Percentiles rank a stretch among this genome's conserved stretches.
These are phyloP conservation scores for Mixornis gularis DNA, from an alignment of 2,113 vertebrate species.

Conservation along the genomic window DNA sequence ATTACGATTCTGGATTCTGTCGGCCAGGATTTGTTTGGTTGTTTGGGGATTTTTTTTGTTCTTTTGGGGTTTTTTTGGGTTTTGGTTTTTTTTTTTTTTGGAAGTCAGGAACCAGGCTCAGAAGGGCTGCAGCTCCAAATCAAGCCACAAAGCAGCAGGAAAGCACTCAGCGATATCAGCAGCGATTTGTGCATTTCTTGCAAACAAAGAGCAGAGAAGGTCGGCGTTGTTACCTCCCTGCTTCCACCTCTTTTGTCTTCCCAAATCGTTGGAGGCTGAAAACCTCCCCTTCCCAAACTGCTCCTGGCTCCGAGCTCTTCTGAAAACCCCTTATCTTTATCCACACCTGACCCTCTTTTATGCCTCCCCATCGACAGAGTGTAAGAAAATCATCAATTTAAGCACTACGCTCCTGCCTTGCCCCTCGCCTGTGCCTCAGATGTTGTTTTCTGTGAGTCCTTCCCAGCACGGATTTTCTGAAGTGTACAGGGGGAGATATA, in stretches of 20 bases:
- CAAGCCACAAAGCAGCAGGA: slow-evolving; percentile 46
- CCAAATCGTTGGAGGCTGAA: neutral
- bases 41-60: neutral
- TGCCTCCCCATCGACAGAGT: neutral
- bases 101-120: neutral
- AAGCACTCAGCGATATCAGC: slow-evolving; percentile 46
- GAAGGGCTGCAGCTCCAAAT: slow-evolving; percentile 3
- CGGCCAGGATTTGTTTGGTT: neutral
- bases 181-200: slow-evolving; percentile 41
- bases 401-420: fast-evolving
- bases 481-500: fast-evolving
- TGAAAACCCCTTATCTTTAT: neutral
- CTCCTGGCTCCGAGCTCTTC: neutral
- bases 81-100: neutral
- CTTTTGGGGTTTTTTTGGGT: neutral
- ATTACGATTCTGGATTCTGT: fast-evolving
- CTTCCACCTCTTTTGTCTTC: slow-evolving; percentile 11
- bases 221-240: neutral
- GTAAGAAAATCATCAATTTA: neutral
- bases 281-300: neutral
- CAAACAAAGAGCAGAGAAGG: slow-evolving; percentile 44
- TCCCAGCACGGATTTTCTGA: neutral
- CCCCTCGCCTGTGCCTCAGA: neutral
- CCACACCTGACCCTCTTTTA: neutral
- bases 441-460: neutral